A percentile compares a stretch with the other conserved stretches of the same genome.
Conservation (phyloP, 2,797 vertebrate species). For the Pachyuromys duprasi region DNA sequence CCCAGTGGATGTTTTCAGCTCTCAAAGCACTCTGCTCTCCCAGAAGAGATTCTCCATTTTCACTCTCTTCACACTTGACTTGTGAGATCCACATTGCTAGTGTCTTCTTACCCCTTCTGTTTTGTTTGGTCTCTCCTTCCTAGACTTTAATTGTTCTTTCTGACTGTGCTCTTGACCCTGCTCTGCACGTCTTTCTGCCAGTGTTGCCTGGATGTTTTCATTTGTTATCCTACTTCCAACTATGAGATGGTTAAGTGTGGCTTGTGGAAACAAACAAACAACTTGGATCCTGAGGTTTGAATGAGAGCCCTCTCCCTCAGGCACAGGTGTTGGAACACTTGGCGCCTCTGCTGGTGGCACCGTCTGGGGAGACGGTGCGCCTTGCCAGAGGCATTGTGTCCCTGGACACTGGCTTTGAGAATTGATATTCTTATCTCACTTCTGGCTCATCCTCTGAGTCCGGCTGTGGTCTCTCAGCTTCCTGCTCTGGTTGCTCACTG, state of each 20-base stretch:
- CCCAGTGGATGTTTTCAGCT: not conserved
- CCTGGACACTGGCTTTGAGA: not conserved
- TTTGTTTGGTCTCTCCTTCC: not conserved
- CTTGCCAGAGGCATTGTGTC: not conserved
- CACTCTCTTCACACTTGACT: not conserved
- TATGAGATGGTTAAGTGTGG: conserved; percentile 7
- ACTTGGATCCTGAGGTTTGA: not conserved
- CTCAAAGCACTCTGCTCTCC: not conserved
- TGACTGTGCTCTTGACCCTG: not conserved
- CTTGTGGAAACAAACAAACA: not conserved
- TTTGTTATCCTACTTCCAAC: not conserved
- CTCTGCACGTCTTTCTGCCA: not conserved
- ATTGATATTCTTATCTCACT: not conserved
- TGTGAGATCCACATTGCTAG: not conserved
- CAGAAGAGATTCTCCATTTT: too few species aligned
- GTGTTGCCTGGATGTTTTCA: not conserved
- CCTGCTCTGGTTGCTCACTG: not conserved
- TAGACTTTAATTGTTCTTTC: not conserved
- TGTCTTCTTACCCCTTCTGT: not conserved
- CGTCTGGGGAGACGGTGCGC: not conserved
- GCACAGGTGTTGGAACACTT: not conserved
- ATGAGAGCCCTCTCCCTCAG: not conserved
- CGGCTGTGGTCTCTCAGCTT: not conserved
- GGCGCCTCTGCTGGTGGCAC: not conserved
- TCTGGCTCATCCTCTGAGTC: not conserved